Conservation (phyloP, 2,888 invertebrate species). For the Drosophila anomalata region DNA sequence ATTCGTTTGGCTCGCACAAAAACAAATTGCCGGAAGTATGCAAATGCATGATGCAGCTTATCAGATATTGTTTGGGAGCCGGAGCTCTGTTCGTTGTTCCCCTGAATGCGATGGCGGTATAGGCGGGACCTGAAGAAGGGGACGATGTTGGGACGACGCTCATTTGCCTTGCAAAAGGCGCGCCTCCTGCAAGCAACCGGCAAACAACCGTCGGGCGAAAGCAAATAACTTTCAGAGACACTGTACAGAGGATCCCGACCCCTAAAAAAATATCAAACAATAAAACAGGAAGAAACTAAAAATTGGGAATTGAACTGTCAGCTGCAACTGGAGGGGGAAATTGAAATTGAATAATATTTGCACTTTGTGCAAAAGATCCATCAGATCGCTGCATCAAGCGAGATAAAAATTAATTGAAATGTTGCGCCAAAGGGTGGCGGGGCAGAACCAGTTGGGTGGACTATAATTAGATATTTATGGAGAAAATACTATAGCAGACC, state of each 20-base stretch:
- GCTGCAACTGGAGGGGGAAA: slow-evolving; percentile 51
- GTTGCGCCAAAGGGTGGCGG: slow-evolving; percentile 1
- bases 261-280: slow-evolving; percentile 2
- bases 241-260: slow-evolving; percentile 42
- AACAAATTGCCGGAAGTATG: slow-evolving; percentile 80
- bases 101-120: slow-evolving; percentile 5
- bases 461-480: slow-evolving; percentile 6
- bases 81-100: slow-evolving; percentile 14
- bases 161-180: slow-evolving; percentile 77
- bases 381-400: slow-evolving; percentile 30
- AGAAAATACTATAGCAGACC: neutral
- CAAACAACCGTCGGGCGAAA: slow-evolving; percentile 72
- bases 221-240: slow-evolving; percentile 72
- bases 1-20: slow-evolving; percentile 75
- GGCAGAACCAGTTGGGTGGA: neutral
- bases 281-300: slow-evolving; percentile 8
- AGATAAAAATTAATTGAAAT: slow-evolving; percentile 73
- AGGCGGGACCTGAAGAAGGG: slow-evolving; percentile 1
- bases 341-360: slow-evolving; percentile 77
- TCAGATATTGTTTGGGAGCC: slow-evolving; percentile 77
- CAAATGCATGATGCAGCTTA: slow-evolving; percentile 78
- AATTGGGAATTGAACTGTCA: slow-evolving; percentile 73
- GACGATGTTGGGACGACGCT: slow-evolving; percentile 43
- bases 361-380: slow-evolving; percentile 67
- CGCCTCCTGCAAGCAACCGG: slow-evolving; percentile 40